Evolutionary conservation across 1,140 invertebrate genomes (phyloP), one percentile per base, ranked within the genome.

Genomic region (Zelostemma sp.): DNA sequence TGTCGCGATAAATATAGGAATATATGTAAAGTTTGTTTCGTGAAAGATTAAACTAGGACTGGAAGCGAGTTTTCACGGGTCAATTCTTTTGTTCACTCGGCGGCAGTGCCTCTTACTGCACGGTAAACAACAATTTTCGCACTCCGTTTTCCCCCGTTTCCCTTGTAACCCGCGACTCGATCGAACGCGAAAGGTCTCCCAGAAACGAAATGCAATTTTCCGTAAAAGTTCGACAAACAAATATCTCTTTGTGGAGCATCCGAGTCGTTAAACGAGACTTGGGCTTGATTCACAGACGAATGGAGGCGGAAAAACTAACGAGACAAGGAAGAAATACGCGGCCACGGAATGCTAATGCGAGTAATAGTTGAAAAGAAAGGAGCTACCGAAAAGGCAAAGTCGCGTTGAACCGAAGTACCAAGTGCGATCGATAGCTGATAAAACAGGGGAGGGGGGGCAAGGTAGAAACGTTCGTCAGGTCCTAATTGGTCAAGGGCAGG

Each of bases 101-200:
- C 21, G 43, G 43, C 12, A 31, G 19, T 6, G 31, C 48, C 48
- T 35, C 48, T 35, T 50, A 50, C 35, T 28, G n/a, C 50, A 25
- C 21, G 57, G 65, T 54, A 62, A 68, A 68, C 65, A 68, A 62
- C 62, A 57, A 58, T 62, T 62, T 61, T 68, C 54, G 57, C 65
- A 62, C 65, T 61, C 16, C 43, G 51, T 48, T 60, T 57, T 58
- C 28, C 55, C 62, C 38, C 45, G 18, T 31, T 28, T 48, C 14
- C 19, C 46, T 28, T 40, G 60, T 67, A n/a, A 67, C 64, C 57
- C 51, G 64, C 53, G 46, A 67, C 64, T 67, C 64, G 61, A 61
- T 67, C 57, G 59, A 46, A 53, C 48, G 59, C 45, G 58, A 61
- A 61, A 68, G 53, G 47, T 60, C 51, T 31, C 31, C 50, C 3